These are phyloP conservation scores for Atta cephalotes DNA, from an alignment of 1,140 invertebrate genomes.

Conservation along the genomic window DNA sequence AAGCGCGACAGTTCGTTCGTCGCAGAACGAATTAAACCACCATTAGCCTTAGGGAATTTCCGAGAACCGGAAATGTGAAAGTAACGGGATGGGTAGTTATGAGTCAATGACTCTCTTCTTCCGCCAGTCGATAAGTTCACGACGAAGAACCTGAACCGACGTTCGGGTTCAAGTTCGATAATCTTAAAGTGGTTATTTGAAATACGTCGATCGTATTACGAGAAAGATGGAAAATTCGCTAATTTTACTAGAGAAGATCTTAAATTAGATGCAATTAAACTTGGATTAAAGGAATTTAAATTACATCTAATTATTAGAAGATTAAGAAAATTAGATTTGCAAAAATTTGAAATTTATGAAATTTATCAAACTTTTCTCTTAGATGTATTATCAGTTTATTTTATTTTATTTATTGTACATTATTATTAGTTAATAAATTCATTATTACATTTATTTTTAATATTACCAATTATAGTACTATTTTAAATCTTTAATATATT, in stretches of 20 bases:
- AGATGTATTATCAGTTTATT: background rate
- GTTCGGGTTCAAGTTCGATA: slow-evolving; percentile 70
- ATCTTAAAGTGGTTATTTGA: slow-evolving; percentile 68
- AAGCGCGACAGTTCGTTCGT: background rate
- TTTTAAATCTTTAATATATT: background rate
- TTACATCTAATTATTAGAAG: background rate
- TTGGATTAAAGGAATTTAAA: slow-evolving; percentile 17
- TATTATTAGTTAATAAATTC: background rate
- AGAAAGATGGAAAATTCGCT: slow-evolving; percentile 1
- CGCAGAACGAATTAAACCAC: slow-evolving; percentile 25
- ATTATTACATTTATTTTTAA: background rate
- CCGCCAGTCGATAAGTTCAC: slow-evolving; percentile 66
- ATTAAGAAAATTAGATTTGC: slow-evolving; percentile 1
- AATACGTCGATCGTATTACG: slow-evolving; percentile 61
- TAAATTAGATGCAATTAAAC: slow-evolving; percentile 20
- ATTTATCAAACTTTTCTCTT: background rate
- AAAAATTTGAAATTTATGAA: background rate
- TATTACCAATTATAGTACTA: too few relatives aligned
- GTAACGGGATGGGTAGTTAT: slow-evolving; percentile 69
- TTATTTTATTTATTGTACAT: background rate
- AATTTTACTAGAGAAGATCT: slow-evolving; percentile 31
- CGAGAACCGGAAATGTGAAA: slow-evolving; percentile 42
- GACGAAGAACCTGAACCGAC: slow-evolving; percentile 64
- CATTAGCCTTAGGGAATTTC: slow-evolving; percentile 18
- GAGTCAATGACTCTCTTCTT: slow-evolving; percentile 71